Base-by-base conservation (phyloP, 53 echinoderm and acorn worm genomes). In the Holothuria scabra region DNA sequence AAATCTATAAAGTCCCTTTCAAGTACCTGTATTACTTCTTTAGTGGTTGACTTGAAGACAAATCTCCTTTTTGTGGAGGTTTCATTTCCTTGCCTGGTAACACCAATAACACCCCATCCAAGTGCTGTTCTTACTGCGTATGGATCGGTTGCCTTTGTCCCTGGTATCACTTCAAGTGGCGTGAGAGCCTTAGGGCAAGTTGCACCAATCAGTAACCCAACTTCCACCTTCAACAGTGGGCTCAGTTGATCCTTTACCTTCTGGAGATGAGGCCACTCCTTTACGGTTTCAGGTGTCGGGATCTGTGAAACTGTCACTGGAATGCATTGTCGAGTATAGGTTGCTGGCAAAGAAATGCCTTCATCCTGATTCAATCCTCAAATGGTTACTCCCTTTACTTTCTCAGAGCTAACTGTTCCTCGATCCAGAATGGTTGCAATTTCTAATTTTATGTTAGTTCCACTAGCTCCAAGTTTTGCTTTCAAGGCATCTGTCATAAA, bases 21-120 rank as follows among this genome's bases (percentile, higher is more conserved):
- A n/a, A n/a, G n/a, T n/a, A n/a, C n/a, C n/a, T 76, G 67, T 7
- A 74, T 66, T 22, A 91, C 56, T 58, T 79, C 79, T 56, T 28
- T 79, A 6, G 79, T 79, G 1, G 79, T 56, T 5, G 58, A 56
- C 31, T 59, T 56, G 57, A 57, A 79, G 0, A 30, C 79, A 79
- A 79, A 79, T 28, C 57, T 56, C 79, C 28, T 79, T 29, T 28
- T 22, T 26, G 52, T 21, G 23, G 28, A 1, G 18, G 19, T 58
- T 1, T 11, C 13, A 3, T 9, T 25, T 7, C 30, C 22, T 26
- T 14, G 48, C 19, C 32, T 55, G 28, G 33, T 46, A 16, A 72
- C 60, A 9, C 88, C 91, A 11, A 91, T 62, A 14, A 91, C 83
- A 52, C 91, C 88, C 91, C 88, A 91, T 56, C 88, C 88, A 14